phyloP scores from a whole-genome alignment of 2,797 vertebrate species.

The Sebastes melanostomus region DNA sequence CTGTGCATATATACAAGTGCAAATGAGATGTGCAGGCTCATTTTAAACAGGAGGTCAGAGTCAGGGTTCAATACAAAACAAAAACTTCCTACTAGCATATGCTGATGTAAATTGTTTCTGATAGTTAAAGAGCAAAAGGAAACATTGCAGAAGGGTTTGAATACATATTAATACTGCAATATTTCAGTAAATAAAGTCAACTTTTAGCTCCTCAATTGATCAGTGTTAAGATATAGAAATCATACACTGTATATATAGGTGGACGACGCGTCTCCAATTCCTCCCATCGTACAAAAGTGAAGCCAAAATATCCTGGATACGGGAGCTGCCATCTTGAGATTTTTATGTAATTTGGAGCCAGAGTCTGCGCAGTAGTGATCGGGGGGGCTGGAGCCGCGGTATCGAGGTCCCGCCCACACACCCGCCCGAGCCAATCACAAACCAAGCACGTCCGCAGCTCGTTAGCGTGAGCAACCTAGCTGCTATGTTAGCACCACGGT shows the following conservation, averaged over 20 bases:
- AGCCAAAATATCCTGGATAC: no score
- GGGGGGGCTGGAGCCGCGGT: no score
- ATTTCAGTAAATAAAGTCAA: background rate
- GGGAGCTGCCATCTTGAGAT: no score
- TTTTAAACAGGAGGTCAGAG: slow-evolving; percentile 1
- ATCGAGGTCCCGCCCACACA: no score
- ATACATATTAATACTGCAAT: background rate
- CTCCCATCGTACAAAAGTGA: no score
- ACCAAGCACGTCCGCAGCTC: no score
- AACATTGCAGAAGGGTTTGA: background rate
- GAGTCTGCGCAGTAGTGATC: no score
- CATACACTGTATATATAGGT: no score
- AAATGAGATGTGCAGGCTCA: slow-evolving; percentile 16
- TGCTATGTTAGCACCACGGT: background rate
- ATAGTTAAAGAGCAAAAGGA: background rate
- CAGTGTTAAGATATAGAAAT: background rate
- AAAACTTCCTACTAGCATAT: background rate
- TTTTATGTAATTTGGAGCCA: no score
- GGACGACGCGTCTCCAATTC: no score
- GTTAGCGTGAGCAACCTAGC: background rate
- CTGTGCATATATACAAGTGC: background rate
- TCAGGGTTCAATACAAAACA: background rate
- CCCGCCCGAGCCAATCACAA: no score
- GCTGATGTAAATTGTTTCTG: background rate
- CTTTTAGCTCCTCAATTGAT: background rate